Conservation (phyloP, 2,113 vertebrate species). For the Butorides virescens region DNA sequence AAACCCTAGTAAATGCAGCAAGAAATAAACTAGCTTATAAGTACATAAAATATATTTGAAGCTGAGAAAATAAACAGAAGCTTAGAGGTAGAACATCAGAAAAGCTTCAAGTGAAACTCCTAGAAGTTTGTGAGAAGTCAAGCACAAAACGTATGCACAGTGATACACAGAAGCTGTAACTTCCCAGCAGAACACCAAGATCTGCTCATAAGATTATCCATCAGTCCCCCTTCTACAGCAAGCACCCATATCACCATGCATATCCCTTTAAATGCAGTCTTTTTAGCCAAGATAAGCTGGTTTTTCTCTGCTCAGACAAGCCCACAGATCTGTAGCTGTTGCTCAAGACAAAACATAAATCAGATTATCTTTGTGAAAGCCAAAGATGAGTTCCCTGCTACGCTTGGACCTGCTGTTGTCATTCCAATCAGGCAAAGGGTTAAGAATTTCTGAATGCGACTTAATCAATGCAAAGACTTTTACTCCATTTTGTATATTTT, state of each 20-base stretch:
- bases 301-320: neutral
- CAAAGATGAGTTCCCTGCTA: neutral
- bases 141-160: rapidly evolving
- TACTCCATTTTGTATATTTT: neutral
- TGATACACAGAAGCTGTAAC: neutral
- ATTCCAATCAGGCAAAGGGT: neutral
- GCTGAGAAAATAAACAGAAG: neutral
- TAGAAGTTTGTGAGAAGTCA: neutral
- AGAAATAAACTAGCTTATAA: neutral
- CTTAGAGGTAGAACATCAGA: neutral
- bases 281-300: neutral
- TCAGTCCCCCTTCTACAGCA: neutral
- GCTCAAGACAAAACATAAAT: neutral
- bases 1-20: neutral
- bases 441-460: neutral
- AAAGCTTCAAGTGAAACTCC: neutral
- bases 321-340: neutral
- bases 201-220: neutral
- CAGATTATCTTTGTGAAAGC: neutral
- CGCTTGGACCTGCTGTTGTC: neutral
- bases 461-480: neutral
- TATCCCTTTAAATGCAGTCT: neutral
- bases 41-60: neutral
- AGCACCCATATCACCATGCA: rapidly evolving
- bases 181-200: neutral